Evolutionary conservation across 2,888 invertebrate species (phyloP).

Genomic region (Toxonevra muliebris): DNA sequence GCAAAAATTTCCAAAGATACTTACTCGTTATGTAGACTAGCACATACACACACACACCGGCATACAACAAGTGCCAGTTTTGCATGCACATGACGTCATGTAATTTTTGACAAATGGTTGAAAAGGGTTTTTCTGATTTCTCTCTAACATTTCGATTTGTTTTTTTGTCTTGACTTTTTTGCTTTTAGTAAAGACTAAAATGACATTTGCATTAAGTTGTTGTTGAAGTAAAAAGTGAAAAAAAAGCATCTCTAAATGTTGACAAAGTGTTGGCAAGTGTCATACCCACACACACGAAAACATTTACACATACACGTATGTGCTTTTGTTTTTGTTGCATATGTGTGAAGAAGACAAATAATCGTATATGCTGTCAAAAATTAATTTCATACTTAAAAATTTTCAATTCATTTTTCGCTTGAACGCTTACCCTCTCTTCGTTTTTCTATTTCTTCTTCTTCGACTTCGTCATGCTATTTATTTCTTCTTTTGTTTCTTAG

Average conservation of each 20-base stretch:
- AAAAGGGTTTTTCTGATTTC: background rate
- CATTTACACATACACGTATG: slow-evolving; percentile 18
- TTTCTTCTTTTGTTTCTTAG: slow-evolving; percentile 1
- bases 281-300: slow-evolving; percentile 34
- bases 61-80: slow-evolving; percentile 22
- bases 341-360: slow-evolving; percentile 12
- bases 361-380: slow-evolving; percentile 44
- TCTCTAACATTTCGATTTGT: background rate
- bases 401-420: slow-evolving; percentile 48
- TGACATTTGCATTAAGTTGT: slow-evolving; percentile 22
- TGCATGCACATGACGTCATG: slow-evolving; percentile 34
- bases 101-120: slow-evolving; percentile 38
- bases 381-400: slow-evolving; percentile 55
- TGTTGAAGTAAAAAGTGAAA: slow-evolving; percentile 8
- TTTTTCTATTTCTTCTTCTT: slow-evolving; percentile 24
- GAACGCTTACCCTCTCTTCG: slow-evolving; percentile 41
- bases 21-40: background rate
- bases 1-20: too few relatives aligned
- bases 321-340: background rate
- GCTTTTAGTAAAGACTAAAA: slow-evolving; percentile 18
- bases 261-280: slow-evolving; percentile 3
- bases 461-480: slow-evolving; percentile 16
- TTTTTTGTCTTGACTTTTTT: background rate
- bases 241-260: background rate
- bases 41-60: background rate